These are phyloP conservation scores for Chrosomus eos DNA, from an alignment of 2,797 vertebrate genomes.

Conservation along the genomic window DNA sequence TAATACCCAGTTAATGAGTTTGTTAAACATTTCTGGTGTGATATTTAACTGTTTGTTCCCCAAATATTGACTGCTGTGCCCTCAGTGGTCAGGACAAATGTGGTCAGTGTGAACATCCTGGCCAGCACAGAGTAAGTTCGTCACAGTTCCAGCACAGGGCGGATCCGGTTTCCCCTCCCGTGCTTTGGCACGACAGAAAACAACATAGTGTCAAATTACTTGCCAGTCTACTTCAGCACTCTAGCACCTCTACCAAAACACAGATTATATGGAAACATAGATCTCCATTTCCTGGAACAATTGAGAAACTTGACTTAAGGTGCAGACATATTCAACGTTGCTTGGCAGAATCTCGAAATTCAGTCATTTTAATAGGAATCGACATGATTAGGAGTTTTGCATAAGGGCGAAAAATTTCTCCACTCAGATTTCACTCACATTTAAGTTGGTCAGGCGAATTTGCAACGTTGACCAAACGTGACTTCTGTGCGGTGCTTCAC, in stretches of 20 bases:
- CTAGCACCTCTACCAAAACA: slow-evolving; percentile 14
- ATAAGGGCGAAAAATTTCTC: neutral
- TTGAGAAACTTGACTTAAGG: neutral
- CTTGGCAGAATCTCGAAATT: neutral
- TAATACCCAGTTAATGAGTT: slow-evolving; percentile 71
- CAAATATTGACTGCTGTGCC: slow-evolving; percentile 54
- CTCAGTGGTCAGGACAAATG: neutral
- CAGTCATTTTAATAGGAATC: neutral
- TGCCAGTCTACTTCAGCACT: slow-evolving; percentile 7
- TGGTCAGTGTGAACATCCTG: slow-evolving; percentile 18
- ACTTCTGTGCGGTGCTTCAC: neutral
- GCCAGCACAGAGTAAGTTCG: slow-evolving; percentile 37
- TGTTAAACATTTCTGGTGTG: slow-evolving; percentile 47
- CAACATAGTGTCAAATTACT: slow-evolving; percentile 57
- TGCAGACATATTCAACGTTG: neutral
- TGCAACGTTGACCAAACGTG: neutral
- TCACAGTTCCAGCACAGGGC: slow-evolving; percentile 51
- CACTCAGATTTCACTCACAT: neutral
- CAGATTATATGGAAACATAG: neutral
- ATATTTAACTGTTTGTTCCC: slow-evolving; percentile 58
- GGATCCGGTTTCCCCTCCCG: slow-evolving; percentile 63
- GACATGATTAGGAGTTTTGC: neutral
- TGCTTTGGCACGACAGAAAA: slow-evolving; percentile 53
- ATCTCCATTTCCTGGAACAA: slow-evolving; percentile 9
- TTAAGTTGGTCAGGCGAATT: neutral